Evolutionary conservation across 2,113 vertebrate genomes (phyloP).

Genomic region (Cardinalis cardinalis): DNA sequence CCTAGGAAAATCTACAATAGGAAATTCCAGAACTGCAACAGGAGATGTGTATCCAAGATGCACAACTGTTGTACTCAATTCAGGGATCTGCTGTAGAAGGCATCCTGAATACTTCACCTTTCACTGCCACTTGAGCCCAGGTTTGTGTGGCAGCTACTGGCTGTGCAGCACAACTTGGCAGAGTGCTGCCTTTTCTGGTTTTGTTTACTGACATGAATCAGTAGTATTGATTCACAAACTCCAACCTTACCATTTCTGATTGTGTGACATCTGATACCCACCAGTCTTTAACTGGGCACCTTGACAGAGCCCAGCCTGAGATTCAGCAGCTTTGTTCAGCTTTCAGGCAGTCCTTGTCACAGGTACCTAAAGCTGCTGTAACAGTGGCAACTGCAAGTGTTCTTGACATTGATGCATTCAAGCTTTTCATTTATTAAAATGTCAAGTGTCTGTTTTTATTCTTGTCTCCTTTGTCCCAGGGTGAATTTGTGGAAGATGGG

Average conservation of each 20-base stretch:
- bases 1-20: background rate
- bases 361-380: background rate
- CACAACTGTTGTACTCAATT: background rate
- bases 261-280: background rate
- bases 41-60: background rate
- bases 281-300: background rate
- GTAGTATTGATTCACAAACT: background rate
- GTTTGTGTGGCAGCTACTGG: background rate
- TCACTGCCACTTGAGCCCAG: background rate
- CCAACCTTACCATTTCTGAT: background rate
- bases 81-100: background rate
- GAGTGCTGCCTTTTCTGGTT: background rate
- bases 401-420: background rate
- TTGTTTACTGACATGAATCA: background rate
- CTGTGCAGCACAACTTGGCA: background rate
- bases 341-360: background rate
- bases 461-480: constrained; percentile 69
- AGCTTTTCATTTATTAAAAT: background rate
- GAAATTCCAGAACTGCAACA: background rate
- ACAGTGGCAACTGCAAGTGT: background rate
- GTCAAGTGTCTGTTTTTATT: background rate
- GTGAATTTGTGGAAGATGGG: constrained; percentile 98
- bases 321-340: background rate
- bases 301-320: background rate
- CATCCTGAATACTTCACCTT: background rate